phyloP scores from a whole-genome alignment of 2,888 invertebrate genomes.

The Ennomos fuscantarius region DNA sequence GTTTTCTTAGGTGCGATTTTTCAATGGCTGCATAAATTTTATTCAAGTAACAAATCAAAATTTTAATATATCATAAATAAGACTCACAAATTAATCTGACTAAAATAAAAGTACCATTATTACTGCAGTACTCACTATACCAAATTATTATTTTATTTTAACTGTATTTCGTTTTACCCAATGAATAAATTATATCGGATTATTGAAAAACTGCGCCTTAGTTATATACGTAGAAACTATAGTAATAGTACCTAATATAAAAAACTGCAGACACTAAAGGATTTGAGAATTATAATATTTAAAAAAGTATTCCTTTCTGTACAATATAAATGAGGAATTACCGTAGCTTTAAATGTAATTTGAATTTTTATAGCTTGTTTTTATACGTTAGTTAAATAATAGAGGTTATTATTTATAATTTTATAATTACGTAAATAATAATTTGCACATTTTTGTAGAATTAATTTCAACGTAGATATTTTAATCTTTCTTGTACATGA shows the following conservation, averaged over 20 bases:
- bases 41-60: too few species aligned
- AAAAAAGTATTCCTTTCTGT: constrained; percentile 35
- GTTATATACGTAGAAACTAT: constrained; percentile 59
- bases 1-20: constrained; percentile 41
- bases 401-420: constrained; percentile 1
- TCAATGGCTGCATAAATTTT: too few species aligned
- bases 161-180: too few species aligned
- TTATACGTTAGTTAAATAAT: constrained; percentile 6
- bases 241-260: constrained; percentile 50
- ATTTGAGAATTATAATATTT: constrained; percentile 67
- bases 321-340: constrained; percentile 40
- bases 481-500: background rate
- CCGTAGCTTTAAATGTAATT: constrained; percentile 18
- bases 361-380: constrained; percentile 23
- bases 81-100: too few species aligned
- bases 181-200: too few species aligned
- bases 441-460: background rate
- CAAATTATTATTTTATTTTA: too few species aligned
- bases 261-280: constrained; percentile 81
- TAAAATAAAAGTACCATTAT: too few species aligned
- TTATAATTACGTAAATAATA: background rate
- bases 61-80: too few species aligned
- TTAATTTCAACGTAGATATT: background rate
- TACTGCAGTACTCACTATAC: too few species aligned
- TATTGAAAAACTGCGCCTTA: too few species aligned